Evolutionary conservation across 2,797 vertebrate genomes (phyloP).

Genomic region (Echeneis naucrates): DNA sequence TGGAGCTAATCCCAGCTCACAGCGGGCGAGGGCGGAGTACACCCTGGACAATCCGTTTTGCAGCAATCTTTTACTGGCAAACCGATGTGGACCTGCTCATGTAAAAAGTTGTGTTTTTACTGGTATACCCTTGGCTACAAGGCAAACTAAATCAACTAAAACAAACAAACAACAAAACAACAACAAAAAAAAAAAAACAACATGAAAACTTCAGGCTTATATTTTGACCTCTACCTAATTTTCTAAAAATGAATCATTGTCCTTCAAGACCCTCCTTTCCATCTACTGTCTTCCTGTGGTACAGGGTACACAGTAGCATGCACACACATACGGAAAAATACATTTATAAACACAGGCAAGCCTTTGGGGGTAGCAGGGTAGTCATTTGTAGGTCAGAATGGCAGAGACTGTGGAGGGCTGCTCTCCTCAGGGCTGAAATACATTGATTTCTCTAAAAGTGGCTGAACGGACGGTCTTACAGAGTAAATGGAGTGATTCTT

Average conservation of each 20-base stretch:
- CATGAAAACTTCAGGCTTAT: constrained; percentile 5
- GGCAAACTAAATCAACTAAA: not conserved
- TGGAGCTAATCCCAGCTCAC: too few species aligned
- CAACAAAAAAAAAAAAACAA: not conserved
- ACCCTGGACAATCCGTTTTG: too few species aligned
- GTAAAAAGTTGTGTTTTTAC: not conserved
- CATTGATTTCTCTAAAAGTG: constrained; percentile 83
- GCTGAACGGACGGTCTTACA: constrained; percentile 69
- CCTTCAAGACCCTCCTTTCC: constrained; percentile 10
- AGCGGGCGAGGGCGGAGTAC: too few species aligned
- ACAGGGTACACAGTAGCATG: not conserved
- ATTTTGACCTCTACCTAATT: constrained; percentile 12
- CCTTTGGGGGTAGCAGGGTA: constrained; percentile 48
- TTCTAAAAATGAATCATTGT: constrained; percentile 28
- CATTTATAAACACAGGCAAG: constrained; percentile 35
- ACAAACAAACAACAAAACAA: not conserved
- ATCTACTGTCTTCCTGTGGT: constrained; percentile 29
- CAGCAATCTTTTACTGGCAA: too few species aligned
- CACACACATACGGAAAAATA: constrained; percentile 31
- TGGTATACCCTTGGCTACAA: not conserved
- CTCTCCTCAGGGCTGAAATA: constrained; percentile 65
- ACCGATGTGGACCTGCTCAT: not conserved
- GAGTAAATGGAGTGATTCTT: constrained; percentile 86
- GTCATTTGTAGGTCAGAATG: constrained; percentile 75
- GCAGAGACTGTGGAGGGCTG: constrained; percentile 57